Conservation (phyloP, 2,888 invertebrate genomes). For the Mythimna pallens region DNA sequence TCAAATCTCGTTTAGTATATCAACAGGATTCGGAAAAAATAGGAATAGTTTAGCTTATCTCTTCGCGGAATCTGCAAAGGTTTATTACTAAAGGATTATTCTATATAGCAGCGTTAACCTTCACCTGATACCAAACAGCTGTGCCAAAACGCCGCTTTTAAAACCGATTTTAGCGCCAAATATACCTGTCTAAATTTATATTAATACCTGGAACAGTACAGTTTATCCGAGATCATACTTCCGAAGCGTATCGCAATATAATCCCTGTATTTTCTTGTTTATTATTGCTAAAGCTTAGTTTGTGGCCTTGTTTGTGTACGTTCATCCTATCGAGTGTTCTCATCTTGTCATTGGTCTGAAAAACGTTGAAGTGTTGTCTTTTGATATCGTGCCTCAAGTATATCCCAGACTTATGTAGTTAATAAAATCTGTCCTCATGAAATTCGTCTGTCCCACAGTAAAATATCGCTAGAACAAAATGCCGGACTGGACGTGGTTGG, state of each 20-base stretch:
- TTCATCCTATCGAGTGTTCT: conserved; percentile 18
- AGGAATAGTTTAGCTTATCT: conserved; percentile 21
- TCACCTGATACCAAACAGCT: conserved; percentile 16
- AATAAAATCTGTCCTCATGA: background rate
- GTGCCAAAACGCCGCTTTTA: conserved; percentile 41
- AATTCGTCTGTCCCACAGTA: conserved; percentile 54
- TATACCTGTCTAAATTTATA: conserved; percentile 13
- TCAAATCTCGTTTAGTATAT: conserved; percentile 39
- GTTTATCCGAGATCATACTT: conserved; percentile 45
- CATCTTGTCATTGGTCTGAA: conserved; percentile 20
- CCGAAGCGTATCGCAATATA: conserved; percentile 4
- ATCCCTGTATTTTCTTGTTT: conserved; percentile 34
- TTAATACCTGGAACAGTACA: conserved; percentile 36
- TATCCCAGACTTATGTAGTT: background rate
- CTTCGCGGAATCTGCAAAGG: conserved; percentile 2
- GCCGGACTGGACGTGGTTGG: conserved; percentile 88
- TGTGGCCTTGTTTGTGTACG: conserved; percentile 3
- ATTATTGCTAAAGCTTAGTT: conserved; percentile 18
- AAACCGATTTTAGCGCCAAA: conserved; percentile 27
- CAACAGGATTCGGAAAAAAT: conserved; percentile 30
- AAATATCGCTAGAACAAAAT: conserved; percentile 71
- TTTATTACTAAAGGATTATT: conserved; percentile 35
- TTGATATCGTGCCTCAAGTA: background rate
- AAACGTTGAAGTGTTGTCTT: background rate
- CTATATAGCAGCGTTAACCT: conserved; percentile 24